phyloP scores from a whole-genome alignment of 2,888 invertebrate genomes.

The Megamerina dolium region DNA sequence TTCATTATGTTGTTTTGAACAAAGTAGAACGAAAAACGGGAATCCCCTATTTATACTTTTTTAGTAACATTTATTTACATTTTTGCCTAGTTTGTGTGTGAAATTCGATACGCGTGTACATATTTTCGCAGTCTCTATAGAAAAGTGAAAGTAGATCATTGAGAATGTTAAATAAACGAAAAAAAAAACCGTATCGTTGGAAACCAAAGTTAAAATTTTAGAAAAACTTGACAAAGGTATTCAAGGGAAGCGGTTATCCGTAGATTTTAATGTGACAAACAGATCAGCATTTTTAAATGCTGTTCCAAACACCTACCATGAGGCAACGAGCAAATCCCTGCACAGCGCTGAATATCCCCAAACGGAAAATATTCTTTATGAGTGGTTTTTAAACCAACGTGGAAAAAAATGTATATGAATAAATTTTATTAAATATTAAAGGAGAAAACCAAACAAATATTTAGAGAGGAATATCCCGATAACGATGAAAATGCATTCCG shows the following conservation, averaged over 20 bases:
- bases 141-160: no score
- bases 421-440: no score
- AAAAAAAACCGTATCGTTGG: not conserved
- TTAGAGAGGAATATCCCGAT: no score
- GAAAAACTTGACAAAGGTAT: not conserved
- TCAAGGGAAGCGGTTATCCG: not conserved
- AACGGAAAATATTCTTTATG: no score
- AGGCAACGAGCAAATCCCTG: not conserved
- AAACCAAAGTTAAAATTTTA: not conserved
- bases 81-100: not conserved
- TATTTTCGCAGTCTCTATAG: no score
- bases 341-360: no score
- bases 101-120: not conserved
- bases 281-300: not conserved
- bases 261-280: not conserved
- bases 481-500: no score
- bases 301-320: not conserved
- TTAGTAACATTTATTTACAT: not conserved
- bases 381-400: no score
- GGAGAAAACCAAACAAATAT: no score
- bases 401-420: no score
- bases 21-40: not conserved
- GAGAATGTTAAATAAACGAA: not conserved
- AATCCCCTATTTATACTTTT: not conserved
- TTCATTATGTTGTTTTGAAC: slow-evolving; percentile 4